Conservation (phyloP, 2,797 vertebrate genomes). For the Avahi laniger region DNA sequence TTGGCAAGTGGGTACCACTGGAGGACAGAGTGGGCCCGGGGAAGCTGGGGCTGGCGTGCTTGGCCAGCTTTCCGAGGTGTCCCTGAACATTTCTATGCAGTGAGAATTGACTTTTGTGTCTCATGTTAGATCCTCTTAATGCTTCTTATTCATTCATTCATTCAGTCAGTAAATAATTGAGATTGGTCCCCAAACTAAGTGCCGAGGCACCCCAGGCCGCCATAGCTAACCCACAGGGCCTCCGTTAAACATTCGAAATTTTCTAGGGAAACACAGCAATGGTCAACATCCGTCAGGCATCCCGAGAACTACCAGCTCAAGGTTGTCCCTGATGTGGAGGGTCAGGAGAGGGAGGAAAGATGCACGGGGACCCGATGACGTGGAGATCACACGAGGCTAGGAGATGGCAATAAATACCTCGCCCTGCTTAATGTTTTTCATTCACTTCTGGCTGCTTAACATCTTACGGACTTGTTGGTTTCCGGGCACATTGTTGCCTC, state of each 20-base stretch:
- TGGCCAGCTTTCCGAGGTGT: neutral
- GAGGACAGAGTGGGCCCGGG: neutral
- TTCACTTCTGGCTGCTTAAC: neutral
- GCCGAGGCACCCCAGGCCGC: neutral
- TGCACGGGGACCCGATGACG: fast-evolving
- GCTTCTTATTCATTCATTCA: neutral
- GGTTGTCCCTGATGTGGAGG: neutral
- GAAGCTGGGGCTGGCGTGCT: neutral
- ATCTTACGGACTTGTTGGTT: neutral
- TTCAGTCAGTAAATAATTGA: neutral
- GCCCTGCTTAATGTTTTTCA: neutral
- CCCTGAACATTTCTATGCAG: neutral
- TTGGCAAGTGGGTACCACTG: neutral
- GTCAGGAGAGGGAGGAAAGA: neutral
- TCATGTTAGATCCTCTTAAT: neutral
- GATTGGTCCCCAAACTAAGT: neutral
- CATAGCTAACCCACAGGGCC: neutral
- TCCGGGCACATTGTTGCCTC: neutral
- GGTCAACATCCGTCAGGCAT: neutral
- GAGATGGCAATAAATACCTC: neutral
- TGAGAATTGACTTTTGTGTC: neutral
- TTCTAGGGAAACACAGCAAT: neutral
- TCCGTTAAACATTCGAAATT: neutral
- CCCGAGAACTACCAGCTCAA: neutral
- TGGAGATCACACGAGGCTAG: neutral